phyloP scores from a whole-genome alignment of 2,797 vertebrate genomes.

The Cryptoblepharus egeriae region DNA sequence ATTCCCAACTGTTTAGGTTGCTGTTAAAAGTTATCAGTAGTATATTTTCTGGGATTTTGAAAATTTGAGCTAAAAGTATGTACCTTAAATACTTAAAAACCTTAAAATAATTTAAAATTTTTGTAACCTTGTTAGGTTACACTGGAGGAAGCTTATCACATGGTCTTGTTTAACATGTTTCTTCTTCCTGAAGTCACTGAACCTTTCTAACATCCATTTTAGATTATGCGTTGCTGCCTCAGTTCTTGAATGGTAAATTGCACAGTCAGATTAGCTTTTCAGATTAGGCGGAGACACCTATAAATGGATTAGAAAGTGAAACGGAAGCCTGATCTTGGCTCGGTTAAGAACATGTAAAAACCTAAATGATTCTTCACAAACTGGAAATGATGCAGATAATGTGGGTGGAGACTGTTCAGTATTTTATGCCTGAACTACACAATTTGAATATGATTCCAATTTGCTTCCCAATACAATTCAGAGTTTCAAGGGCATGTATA shows the following conservation, averaged over 20 bases:
- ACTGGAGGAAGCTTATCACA: background rate
- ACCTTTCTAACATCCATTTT: background rate
- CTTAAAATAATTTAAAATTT: background rate
- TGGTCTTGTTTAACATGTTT: background rate
- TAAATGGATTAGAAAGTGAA: conserved; percentile 72
- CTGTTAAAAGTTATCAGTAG: background rate
- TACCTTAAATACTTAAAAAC: background rate
- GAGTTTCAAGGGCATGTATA: background rate
- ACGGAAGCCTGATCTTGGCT: conserved; percentile 44
- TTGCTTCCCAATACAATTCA: background rate
- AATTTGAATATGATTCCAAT: background rate
- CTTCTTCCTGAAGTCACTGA: background rate
- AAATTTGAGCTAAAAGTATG: background rate
- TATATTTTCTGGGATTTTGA: background rate
- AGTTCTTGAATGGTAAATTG: conserved; percentile 32
- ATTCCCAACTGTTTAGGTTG: background rate
- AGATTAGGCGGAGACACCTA: conserved; percentile 45
- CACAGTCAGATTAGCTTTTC: conserved; percentile 7
- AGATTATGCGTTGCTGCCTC: background rate
- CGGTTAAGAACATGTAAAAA: background rate
- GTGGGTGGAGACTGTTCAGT: background rate
- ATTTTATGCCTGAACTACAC: background rate
- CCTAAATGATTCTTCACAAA: background rate
- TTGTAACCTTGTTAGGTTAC: background rate
- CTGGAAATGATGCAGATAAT: background rate